Percentiles rank a stretch among this genome's conserved stretches.
phyloP scores from a whole-genome alignment of 2,888 invertebrate genomes.

The Cremastinae sp. region DNA sequence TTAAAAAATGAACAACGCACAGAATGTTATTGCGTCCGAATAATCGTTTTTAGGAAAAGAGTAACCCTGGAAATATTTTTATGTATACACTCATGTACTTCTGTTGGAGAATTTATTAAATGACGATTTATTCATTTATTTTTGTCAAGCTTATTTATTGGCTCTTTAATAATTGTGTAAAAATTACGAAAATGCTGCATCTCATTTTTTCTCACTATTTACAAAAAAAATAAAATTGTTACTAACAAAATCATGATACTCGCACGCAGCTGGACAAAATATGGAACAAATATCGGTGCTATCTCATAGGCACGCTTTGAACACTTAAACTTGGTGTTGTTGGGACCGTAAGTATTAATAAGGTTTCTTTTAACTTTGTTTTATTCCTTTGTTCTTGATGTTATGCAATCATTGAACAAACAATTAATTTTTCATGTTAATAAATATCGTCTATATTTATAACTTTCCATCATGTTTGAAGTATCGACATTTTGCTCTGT shows the following conservation, averaged over 20 bases:
- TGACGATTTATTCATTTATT: slow-evolving; percentile 58
- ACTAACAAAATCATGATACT: slow-evolving; percentile 69
- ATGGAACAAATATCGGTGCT: slow-evolving; percentile 73
- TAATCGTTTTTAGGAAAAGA: slow-evolving; percentile 47
- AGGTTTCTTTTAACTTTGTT: slow-evolving; percentile 1
- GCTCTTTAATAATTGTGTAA: not conserved
- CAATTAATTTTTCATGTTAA: slow-evolving; percentile 12
- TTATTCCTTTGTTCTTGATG: not conserved
- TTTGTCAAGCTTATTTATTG: slow-evolving; percentile 22
- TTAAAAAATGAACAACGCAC: slow-evolving; percentile 28
- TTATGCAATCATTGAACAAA: slow-evolving; percentile 21
- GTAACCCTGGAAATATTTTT: slow-evolving; percentile 57
- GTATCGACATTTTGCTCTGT: too few species aligned
- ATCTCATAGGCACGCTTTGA: slow-evolving; percentile 72
- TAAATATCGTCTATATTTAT: slow-evolving; percentile 7
- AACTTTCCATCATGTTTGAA: too few species aligned
- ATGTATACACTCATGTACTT: slow-evolving; percentile 64
- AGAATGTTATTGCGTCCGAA: slow-evolving; percentile 50
- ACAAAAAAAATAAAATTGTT: slow-evolving; percentile 19
- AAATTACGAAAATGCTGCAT: not conserved
- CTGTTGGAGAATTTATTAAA: slow-evolving; percentile 65
- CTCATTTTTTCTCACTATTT: slow-evolving; percentile 8
- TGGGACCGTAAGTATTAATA: slow-evolving; percentile 45
- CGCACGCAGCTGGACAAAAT: slow-evolving; percentile 79
- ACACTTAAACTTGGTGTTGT: slow-evolving; percentile 63